phyloP scores from a whole-genome alignment of 2,113 vertebrate species.

The Perca flavescens region DNA sequence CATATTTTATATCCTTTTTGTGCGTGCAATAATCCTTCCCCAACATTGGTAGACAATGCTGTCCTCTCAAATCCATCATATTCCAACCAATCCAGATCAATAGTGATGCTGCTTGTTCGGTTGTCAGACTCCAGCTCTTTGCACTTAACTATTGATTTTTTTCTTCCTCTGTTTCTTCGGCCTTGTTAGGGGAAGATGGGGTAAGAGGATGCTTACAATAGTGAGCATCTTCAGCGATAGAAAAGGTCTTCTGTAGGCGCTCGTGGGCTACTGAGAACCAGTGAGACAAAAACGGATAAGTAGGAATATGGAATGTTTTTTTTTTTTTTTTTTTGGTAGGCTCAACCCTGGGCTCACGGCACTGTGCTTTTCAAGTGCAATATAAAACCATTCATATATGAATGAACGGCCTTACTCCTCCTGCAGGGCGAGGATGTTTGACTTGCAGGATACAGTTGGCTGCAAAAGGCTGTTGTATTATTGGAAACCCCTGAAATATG shows the following conservation, averaged over 20 bases:
- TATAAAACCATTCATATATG: background rate
- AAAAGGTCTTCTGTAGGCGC: background rate
- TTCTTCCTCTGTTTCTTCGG: slow-evolving; percentile 19
- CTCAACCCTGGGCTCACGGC: background rate
- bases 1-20: background rate
- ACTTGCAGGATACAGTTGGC: background rate
- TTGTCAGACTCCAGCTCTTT: slow-evolving; percentile 29
- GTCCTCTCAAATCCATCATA: slow-evolving; percentile 9
- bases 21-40: background rate
- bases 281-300: background rate
- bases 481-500: background rate
- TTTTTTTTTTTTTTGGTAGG: background rate
- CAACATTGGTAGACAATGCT: background rate
- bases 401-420: background rate
- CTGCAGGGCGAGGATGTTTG: background rate
- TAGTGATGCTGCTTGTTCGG: slow-evolving; percentile 16
- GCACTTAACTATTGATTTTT: slow-evolving; percentile 22
- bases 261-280: background rate
- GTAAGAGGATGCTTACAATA: background rate
- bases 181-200: slow-evolving; percentile 1
- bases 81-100: slow-evolving; percentile 18
- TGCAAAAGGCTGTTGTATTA: background rate
- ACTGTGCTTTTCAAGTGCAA: background rate
- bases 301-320: background rate
- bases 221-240: background rate